These are phyloP conservation scores for Dynastes tityus DNA, from an alignment of 2,888 invertebrate species.

Conservation along the genomic window DNA sequence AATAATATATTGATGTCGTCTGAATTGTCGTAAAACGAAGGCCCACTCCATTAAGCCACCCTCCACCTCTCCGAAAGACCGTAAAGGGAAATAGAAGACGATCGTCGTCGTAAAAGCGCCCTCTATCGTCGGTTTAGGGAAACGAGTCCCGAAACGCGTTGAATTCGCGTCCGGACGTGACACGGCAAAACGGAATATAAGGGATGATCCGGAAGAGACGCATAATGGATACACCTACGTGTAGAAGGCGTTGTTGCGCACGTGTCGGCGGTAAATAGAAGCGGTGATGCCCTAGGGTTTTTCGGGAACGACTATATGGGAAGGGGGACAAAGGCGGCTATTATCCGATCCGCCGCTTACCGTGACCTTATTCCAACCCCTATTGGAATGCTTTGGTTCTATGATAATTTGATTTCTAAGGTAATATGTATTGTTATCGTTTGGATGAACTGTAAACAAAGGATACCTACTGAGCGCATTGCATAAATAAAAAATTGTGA, in stretches of 20 bases:
- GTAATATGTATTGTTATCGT: not conserved
- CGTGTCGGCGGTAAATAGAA: slow-evolving; percentile 1
- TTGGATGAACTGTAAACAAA: not conserved
- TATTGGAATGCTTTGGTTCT: not conserved
- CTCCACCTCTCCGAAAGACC: not conserved
- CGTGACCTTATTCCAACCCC: no score
- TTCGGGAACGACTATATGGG: not conserved
- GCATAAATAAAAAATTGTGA: no score
- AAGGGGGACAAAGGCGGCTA: not conserved
- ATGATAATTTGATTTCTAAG: not conserved
- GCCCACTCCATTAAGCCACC: no score
- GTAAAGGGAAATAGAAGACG: not conserved
- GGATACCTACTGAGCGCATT: no score
- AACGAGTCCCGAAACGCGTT: not conserved
- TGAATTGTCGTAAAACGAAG: slow-evolving; percentile 1
- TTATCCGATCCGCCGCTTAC: not conserved
- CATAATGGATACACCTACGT: not conserved
- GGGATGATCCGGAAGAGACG: slow-evolving; percentile 11
- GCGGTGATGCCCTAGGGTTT: not conserved
- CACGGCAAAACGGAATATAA: not conserved
- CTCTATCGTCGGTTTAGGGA: slow-evolving; percentile 13
- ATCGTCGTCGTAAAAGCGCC: not conserved
- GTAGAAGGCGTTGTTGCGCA: slow-evolving; percentile 1
- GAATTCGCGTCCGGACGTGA: slow-evolving; percentile 7
- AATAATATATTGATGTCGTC: slow-evolving; percentile 12